Percentiles rank a stretch among this genome's conserved stretches.
These are phyloP conservation scores for Thryonomys swinderianus DNA, from an alignment of 2,113 vertebrate genomes.

Conservation along the genomic window DNA sequence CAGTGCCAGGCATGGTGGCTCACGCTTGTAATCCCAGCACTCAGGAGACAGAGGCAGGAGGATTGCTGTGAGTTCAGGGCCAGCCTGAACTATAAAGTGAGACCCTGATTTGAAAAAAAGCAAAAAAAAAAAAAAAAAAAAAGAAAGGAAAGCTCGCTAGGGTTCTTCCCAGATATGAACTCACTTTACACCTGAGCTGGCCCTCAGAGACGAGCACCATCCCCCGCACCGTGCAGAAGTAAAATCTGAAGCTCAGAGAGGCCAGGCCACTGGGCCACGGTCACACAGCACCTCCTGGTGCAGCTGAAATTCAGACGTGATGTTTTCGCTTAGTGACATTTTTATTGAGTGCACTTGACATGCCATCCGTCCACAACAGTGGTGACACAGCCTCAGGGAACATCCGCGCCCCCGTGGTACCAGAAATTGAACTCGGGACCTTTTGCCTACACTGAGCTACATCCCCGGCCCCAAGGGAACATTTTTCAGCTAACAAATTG, in stretches of 20 bases:
- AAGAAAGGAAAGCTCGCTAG: too few species aligned
- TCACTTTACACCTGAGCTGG: neutral
- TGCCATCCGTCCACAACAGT: neutral
- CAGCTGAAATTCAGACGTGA: accelerated
- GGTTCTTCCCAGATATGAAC: accelerated
- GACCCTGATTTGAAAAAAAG: too few species aligned
- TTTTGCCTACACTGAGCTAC: too few species aligned
- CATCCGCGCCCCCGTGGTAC: neutral
- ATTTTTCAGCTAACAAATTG: neutral
- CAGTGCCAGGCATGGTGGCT: too few species aligned
- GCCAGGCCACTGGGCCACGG: neutral
- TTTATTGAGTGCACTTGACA: accelerated
- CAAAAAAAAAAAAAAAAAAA: too few species aligned
- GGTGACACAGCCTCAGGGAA: neutral
- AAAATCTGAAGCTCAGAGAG: conserved; percentile 1
- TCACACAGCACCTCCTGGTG: neutral
- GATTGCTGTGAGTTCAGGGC: too few species aligned
- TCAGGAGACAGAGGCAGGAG: too few species aligned
- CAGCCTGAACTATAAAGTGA: too few species aligned
- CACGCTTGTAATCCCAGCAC: too few species aligned
- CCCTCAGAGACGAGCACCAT: neutral
- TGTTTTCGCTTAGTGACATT: neutral
- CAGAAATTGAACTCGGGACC: too few species aligned
- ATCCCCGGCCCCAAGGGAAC: neutral
- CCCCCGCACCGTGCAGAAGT: neutral